A percentile compares a stretch with the other conserved stretches of the same genome.
These are phyloP conservation scores for Ceratina japonica DNA, from an alignment of 1,140 invertebrate genomes.

Conservation along the genomic window DNA sequence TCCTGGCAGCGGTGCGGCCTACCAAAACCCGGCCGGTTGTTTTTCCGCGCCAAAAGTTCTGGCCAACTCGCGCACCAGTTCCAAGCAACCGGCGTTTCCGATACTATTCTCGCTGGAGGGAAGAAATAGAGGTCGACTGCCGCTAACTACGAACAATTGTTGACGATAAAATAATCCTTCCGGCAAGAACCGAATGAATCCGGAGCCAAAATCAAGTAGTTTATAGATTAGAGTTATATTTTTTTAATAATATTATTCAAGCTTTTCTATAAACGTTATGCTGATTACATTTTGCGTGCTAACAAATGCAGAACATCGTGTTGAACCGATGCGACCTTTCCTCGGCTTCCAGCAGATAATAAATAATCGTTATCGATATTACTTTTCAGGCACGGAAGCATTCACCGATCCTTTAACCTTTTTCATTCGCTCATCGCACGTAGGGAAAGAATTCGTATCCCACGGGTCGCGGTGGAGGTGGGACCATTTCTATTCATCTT, in stretches of 20 bases:
- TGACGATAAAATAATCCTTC: neutral
- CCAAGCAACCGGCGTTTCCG: slow-evolving; percentile 1
- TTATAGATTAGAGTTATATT: no score
- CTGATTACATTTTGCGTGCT: no score
- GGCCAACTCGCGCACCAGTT: slow-evolving; percentile 11
- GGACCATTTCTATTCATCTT: slow-evolving; percentile 72
- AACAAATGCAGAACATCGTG: neutral
- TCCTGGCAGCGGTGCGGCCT: slow-evolving; percentile 4
- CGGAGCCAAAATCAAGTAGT: neutral
- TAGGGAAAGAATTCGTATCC: slow-evolving; percentile 51
- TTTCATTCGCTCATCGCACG: neutral
- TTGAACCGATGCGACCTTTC: neutral
- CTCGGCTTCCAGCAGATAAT: neutral
- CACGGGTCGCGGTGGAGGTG: slow-evolving; percentile 27
- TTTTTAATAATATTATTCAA: no score
- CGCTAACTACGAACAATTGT: neutral
- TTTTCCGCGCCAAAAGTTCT: slow-evolving; percentile 27
- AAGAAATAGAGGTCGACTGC: neutral
- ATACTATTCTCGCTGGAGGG: slow-evolving; percentile 1
- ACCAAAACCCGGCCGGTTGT: neutral
- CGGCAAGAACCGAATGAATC: neutral
- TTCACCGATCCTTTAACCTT: slow-evolving; percentile 12
- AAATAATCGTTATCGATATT: slow-evolving; percentile 42
- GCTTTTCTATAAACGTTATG: no score
- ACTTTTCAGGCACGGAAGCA: neutral